phyloP scores from a whole-genome alignment of 2,888 invertebrate species.

The Lasioglossum marginatum region DNA sequence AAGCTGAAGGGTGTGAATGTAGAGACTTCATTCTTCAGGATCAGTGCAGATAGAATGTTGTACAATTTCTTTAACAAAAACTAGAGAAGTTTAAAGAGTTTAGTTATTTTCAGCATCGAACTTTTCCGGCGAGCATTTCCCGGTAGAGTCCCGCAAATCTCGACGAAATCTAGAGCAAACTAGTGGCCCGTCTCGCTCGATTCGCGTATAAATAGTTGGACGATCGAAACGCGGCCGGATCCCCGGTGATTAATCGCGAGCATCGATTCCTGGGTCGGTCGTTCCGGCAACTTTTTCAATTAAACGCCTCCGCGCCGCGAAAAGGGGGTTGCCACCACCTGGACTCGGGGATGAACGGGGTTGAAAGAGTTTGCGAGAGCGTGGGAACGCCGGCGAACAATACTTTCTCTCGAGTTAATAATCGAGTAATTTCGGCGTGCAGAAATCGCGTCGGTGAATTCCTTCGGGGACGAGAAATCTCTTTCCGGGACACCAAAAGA shows the following conservation, averaged over 20 bases:
- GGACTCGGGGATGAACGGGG: not conserved
- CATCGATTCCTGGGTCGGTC: conserved; percentile 34
- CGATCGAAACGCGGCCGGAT: conserved; percentile 23
- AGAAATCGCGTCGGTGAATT: not conserved
- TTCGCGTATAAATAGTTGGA: conserved; percentile 32
- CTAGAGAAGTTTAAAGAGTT: not conserved
- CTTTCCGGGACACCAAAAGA: not conserved
- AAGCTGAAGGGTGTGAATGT: not conserved
- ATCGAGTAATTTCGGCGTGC: conserved; percentile 58
- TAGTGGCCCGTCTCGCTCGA: not conserved
- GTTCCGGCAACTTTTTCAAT: conserved; percentile 57
- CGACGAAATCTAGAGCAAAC: conserved; percentile 2
- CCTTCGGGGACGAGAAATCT: not conserved
- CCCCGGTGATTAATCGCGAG: conserved; percentile 36
- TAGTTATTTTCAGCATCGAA: not conserved
- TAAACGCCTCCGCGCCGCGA: conserved; percentile 29
- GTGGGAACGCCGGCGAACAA: conserved; percentile 15
- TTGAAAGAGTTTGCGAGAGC: not conserved
- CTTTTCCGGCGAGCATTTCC: not conserved
- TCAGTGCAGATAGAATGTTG: not conserved
- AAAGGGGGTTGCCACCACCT: not conserved
- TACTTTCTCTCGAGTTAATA: conserved; percentile 56
- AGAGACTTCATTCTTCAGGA: not conserved
- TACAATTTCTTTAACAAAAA: not conserved
- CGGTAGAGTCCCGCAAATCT: not conserved